Conservation (phyloP, 37 sponge, comb jelly and placozoan species). For the Dysidea cf. avara region DNA sequence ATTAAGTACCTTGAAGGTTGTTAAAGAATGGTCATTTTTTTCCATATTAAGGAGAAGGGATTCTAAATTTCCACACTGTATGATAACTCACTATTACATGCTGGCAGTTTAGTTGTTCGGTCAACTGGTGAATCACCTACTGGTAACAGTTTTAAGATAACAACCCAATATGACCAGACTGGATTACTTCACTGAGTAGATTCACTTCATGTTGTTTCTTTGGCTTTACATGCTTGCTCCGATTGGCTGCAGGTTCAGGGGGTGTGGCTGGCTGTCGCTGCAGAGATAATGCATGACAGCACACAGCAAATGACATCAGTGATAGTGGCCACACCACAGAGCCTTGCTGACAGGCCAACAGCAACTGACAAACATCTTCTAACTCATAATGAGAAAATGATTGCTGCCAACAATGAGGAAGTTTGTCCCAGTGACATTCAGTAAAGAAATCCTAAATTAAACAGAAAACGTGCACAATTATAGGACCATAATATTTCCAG, state of each 20-base stretch:
- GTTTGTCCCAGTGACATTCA: conserved; percentile 68
- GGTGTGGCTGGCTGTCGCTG: conserved; percentile 1
- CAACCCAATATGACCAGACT: not conserved
- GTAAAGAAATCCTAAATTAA: conserved; percentile 81
- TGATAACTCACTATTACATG: conserved; percentile 51
- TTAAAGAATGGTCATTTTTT: no score
- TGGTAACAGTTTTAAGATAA: not conserved
- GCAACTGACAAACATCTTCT: conserved; percentile 10
- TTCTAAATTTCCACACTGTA: no score
- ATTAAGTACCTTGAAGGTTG: no score
- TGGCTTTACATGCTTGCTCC: conserved; percentile 50
- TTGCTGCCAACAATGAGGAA: conserved; percentile 51
- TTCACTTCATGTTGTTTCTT: conserved; percentile 83
- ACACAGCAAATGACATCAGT: conserved; percentile 55
- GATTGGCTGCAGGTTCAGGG: not conserved
- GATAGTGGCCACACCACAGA: conserved; percentile 67
- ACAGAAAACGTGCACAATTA: not conserved
- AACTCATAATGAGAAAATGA: conserved; percentile 10
- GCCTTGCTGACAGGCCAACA: conserved; percentile 5
- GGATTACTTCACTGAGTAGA: conserved; percentile 39
- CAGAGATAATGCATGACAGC: conserved; percentile 23
- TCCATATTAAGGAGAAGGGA: no score
- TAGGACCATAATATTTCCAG: no score
- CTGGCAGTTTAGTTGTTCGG: conserved; percentile 25
- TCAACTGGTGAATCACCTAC: conserved; percentile 31